A percentile compares a stretch with the other conserved stretches of the same genome.
Evolutionary conservation across 30 jellyfish, hydroid and myxozoan species (phyloP).

Genomic region (Morbakka virulenta): DNA sequence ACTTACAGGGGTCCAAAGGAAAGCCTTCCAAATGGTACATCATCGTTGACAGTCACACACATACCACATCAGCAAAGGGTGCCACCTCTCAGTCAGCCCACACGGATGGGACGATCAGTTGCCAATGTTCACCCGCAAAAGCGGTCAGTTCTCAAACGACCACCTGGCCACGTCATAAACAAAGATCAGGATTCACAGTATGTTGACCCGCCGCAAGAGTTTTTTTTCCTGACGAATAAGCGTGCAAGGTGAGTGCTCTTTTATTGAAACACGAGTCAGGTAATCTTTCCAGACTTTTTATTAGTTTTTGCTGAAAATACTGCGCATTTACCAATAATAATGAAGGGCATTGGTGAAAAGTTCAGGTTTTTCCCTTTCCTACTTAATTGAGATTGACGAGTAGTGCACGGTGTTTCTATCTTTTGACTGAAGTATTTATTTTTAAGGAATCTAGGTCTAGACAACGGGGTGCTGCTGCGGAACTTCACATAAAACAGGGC

Average conservation of each 20-base stretch:
- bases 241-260: constrained; percentile 73
- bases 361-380: too few relatives aligned
- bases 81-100: constrained; percentile 20
- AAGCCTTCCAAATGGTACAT: not conserved
- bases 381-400: too few relatives aligned
- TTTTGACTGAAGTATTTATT: too few relatives aligned
- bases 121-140: constrained; percentile 56
- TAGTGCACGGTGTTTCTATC: too few relatives aligned
- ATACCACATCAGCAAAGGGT: not conserved
- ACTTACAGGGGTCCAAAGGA: not conserved
- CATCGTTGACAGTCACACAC: constrained; percentile 28
- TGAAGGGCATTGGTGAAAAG: too few relatives aligned
- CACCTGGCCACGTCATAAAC: constrained; percentile 20
- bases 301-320: too few relatives aligned
- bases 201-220: constrained; percentile 99
- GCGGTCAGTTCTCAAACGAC: constrained; percentile 10
- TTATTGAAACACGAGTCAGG: too few relatives aligned
- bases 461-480: too few relatives aligned
- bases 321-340: too few relatives aligned
- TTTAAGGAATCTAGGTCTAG: too few relatives aligned
- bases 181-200: constrained; percentile 87
- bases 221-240: constrained; percentile 76
- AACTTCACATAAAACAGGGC: too few relatives aligned
- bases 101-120: constrained; percentile 35
- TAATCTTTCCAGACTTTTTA: too few relatives aligned